Evolutionary conservation across 2,888 invertebrate species (phyloP), one percentile per base, ranked within the genome.

Genomic region (Noctua fimbriata): DNA sequence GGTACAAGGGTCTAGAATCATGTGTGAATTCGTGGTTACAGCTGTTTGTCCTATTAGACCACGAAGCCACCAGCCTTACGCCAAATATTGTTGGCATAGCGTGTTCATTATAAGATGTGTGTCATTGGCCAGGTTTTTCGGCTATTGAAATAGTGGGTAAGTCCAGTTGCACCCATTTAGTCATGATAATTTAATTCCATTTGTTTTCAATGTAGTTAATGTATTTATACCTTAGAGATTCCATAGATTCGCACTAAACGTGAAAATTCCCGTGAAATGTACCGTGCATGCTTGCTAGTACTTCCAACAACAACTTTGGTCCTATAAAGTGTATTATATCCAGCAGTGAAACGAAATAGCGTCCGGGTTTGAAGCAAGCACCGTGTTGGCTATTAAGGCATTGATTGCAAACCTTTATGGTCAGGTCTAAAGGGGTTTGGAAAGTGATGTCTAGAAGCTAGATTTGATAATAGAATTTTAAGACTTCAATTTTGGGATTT

Each of bases 301-400:
- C 60, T 67, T 70, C 36, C 24, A 66, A 58, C 58, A 76, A 49
- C 55, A 73, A 73, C 73, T 32, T 76, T 41, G 41, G 28, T 58
- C n/a, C 47, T 66, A 60, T 78, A 52, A 47, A 72, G 81, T 76
- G 41, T 67, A 72, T 83, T 75, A 73, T 60, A 77, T 70, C 47
- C 73, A 75, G 69, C 67, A 73, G 32, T 81, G 58, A 82, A 87
- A 79, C 52, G 70, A 75, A 85, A 82, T 79, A 73, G 79, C 76
- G 47, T 74, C 76, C 73, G 75, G 75, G 73, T 76, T 73, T 36
- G 66, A 69, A 69, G 73, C 60, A 28, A 69, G 44, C 65, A 47
- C 67, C 41, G 36, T 69, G 71, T 60, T 79, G 79, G 87, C 77
- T 78, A 73, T 86, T 76, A 85, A 60, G 44, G 36, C 52, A 79